Base-by-base conservation (phyloP, 2,797 vertebrate genomes). In the Thunnus albacares region DNA sequence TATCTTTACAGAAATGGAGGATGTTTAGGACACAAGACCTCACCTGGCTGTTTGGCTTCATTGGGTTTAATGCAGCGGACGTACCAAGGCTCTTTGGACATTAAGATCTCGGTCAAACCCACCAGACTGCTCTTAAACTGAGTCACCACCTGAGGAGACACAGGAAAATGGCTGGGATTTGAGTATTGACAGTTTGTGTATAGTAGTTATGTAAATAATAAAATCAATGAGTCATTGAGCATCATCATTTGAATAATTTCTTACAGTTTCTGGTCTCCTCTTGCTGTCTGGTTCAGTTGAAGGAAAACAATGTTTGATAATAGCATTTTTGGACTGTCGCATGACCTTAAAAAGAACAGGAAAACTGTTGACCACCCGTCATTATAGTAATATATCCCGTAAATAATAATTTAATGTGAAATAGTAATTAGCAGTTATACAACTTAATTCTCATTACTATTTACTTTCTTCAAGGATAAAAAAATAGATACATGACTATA, bases 31-130 rank as follows among this genome's bases (percentile, higher is more conserved):
- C 49, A 20, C n/a, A 65, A 66, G 56, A 64, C 13, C 95, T 96
- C 85, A 99, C 98, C 97, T 78, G 97, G 95, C 79, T 97, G 96
- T 86, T 99, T 99, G 92, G 94, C 94, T 49, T 97, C 97, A 0
- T 99, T 99, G 9, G 98, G 98, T 92, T 99, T 99, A 77, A 99
- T 96, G 85, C 98, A 99, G 47, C 98, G 96, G 81, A 99, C 90
- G 0, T 99, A 99, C 0, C 97, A 98, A 2, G 98, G 96, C 69
- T 99, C 97, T 88, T 99, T 99, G 73, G 97, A 97, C 96, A 96
- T 96, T 41, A 99, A 93, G 89, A 98, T 98, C 61, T 98, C 97
- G 2, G 97, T 96, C 67, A 99, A 95, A 4, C 96, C 97, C 3
- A 79, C 94, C 82, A 99, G 93, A 10, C 98, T 99, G 91, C 87